Base-by-base conservation (phyloP, 2,888 invertebrate species). In the Cryptophagus acutangulus region DNA sequence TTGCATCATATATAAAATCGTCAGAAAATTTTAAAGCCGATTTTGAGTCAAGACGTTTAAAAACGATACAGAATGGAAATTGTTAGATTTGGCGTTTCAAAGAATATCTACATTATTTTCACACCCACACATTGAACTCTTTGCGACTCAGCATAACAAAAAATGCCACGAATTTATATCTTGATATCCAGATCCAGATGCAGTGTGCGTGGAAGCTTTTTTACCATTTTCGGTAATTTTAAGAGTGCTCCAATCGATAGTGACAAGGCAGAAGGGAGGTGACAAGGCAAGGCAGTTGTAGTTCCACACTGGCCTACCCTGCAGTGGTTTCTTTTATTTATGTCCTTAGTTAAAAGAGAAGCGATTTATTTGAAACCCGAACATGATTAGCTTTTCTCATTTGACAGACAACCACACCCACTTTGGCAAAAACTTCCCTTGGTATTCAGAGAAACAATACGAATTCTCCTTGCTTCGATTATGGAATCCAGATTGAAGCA, bases 1-100 rank as follows among this genome's bases (percentile, higher is more conserved):
- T 41, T 37, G 49, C 51, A 17, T 46, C 51, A n/a, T 49, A 52
- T 31, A 52, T 52, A 13, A 36, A 37, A 17, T 52, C 49, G 16
- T 31, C 41, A 16, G 44, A 53, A 8, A 54, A 51, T 36, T 24
- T 25, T 3, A 37, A 43, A 25, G 54, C 52, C 8, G 51, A 48
- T 40, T 17, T 17, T 20, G 45, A 40, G 25, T 48, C 51, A 5
- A 41, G 43, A n/a, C n/a, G 17, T 10, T 17, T 17, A 17, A 13
- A 17, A 5, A 26, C 15, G 49, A 38, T 17, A 37, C 41, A 3
- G 50, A 51, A 34, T 46, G 46, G 41, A 38, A 38, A 31, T 35
- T 48, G 31, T 26, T 25, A 20, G 10, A 12, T 42, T 33, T 8
- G 28, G 36, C 38, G 13, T 49, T 45, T 35, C 3, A 40, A 12